Percentiles rank a stretch among this genome's conserved stretches.
phyloP scores from a whole-genome alignment of 2,113 vertebrate genomes.

The Cyanoderma ruficeps region DNA sequence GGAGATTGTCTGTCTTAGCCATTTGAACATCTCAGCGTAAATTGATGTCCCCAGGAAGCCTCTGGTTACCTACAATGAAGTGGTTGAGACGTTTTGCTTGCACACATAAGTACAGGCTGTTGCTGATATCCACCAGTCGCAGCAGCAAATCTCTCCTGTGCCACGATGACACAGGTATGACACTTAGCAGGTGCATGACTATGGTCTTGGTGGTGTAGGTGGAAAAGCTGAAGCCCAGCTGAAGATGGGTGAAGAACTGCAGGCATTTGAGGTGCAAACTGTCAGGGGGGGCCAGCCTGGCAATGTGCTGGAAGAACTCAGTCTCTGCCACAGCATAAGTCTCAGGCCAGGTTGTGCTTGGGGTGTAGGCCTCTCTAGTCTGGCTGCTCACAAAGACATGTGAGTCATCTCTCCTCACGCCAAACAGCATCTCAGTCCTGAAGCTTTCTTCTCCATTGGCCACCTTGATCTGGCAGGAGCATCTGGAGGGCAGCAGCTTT shows the following conservation, averaged over 20 bases:
- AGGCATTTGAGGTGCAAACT: background rate
- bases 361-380: accelerated
- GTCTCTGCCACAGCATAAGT: background rate
- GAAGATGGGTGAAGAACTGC: accelerated
- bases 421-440: background rate
- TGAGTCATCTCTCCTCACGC: background rate
- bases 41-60: background rate
- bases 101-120: background rate
- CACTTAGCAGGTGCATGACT: background rate
- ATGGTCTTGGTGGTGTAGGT: background rate
- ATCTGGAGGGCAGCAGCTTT: background rate
- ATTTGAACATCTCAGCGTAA: background rate
- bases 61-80: background rate
- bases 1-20: background rate
- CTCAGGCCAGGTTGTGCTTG: background rate
- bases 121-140: background rate
- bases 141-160: background rate
- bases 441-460: background rate
- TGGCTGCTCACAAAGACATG: background rate
- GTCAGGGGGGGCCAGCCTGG: background rate
- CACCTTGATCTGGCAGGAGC: background rate
- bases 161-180: background rate
- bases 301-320: background rate
- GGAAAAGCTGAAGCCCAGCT: background rate
- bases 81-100: background rate